A percentile compares a stretch with the other conserved stretches of the same genome.
Evolutionary conservation across 2,888 invertebrate species (phyloP).

Genomic region (Sarcophaga subvicina): DNA sequence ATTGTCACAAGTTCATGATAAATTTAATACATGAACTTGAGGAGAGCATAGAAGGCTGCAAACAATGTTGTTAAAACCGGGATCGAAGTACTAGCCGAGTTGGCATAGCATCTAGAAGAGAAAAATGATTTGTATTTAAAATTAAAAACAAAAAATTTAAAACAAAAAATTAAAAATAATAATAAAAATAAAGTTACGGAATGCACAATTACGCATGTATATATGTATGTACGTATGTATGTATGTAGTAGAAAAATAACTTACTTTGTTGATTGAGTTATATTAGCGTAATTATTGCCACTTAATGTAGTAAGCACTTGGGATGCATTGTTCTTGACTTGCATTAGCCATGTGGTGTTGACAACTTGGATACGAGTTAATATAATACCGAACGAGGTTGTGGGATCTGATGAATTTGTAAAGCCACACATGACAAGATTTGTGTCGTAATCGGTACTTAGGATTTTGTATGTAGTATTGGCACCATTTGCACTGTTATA

Average conservation of each 20-base stretch:
- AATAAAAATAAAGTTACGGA: no score
- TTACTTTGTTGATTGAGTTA: conserved; percentile 53
- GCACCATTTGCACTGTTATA: conserved; percentile 35
- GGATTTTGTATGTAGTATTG: conserved; percentile 60
- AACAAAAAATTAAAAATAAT: neutral
- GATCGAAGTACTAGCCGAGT: conserved; percentile 46
- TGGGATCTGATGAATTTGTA: conserved; percentile 5
- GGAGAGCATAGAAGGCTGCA: conserved; percentile 33
- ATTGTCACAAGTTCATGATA: neutral
- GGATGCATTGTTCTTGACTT: conserved; percentile 35
- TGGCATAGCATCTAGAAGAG: conserved; percentile 46
- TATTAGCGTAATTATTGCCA: conserved; percentile 21
- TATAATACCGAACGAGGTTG: conserved; percentile 47
- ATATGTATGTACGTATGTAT: no score
- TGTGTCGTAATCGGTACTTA: conserved; percentile 43
- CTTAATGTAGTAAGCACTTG: conserved; percentile 34
- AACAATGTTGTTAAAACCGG: conserved; percentile 49
- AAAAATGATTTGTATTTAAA: neutral
- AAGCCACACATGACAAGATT: conserved; percentile 53
- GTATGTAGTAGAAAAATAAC: neutral
- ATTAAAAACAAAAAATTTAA: neutral
- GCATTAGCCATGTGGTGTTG: conserved; percentile 28
- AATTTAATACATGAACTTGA: conserved; percentile 36
- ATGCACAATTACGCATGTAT: neutral
- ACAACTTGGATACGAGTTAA: conserved; percentile 27